Conservation (phyloP, 2,888 invertebrate genomes). For the Hecatera dysodea region DNA sequence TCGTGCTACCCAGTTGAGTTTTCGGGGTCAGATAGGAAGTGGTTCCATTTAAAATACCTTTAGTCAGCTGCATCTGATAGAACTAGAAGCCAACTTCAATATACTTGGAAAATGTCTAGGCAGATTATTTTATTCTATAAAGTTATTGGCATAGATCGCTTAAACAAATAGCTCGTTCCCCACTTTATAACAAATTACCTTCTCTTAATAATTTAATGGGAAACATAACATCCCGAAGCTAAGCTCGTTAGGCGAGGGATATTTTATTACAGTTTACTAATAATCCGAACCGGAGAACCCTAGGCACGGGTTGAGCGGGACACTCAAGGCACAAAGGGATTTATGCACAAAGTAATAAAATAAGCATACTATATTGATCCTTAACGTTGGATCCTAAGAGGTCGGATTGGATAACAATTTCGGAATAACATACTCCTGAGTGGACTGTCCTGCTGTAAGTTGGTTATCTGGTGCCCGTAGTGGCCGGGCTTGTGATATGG, state of each 20-base stretch:
- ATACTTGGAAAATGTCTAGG: too few relatives aligned
- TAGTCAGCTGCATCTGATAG: too few relatives aligned
- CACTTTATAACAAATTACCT: constrained; percentile 36
- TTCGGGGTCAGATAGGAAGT: too few relatives aligned
- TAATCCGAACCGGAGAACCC: constrained; percentile 33
- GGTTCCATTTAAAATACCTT: too few relatives aligned
- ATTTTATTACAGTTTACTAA: constrained; percentile 50
- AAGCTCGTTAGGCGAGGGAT: constrained; percentile 27
- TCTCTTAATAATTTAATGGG: constrained; percentile 44
- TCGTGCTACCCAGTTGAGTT: too few relatives aligned
- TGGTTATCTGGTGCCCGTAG: constrained; percentile 50
- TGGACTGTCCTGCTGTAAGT: constrained; percentile 45
- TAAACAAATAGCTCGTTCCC: constrained; percentile 18
- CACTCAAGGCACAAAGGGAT: not conserved
- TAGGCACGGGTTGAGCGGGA: constrained; percentile 16
- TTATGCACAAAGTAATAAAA: constrained; percentile 1
- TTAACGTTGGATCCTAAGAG: not conserved
- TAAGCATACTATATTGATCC: constrained; percentile 27
- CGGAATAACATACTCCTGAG: constrained; percentile 3
- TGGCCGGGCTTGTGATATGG: constrained; percentile 49
- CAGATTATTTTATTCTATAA: not conserved
- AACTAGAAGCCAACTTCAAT: too few relatives aligned
- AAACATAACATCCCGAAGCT: constrained; percentile 15
- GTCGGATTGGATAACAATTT: constrained; percentile 4
- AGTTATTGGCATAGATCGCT: not conserved